A percentile compares a stretch with the other conserved stretches of the same genome.
Evolutionary conservation across 2,113 vertebrate species (phyloP).

Genomic region (Furnarius figulus): DNA sequence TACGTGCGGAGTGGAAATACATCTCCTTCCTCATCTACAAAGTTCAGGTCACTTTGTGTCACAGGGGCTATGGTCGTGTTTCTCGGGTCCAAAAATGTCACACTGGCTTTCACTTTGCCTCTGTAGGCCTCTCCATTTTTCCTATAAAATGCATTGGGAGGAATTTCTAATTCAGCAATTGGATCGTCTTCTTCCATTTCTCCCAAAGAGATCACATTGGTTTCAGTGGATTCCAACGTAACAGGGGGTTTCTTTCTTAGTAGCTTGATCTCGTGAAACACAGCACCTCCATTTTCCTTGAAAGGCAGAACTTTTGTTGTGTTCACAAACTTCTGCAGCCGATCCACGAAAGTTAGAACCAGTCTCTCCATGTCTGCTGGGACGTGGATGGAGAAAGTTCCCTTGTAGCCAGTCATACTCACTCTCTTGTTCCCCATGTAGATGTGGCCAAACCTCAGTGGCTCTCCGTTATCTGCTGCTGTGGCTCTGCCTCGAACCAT

Average conservation of each 20-base stretch:
- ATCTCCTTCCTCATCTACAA: slow-evolving; percentile 88
- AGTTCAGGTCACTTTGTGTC: slow-evolving; percentile 94
- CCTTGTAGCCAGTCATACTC: slow-evolving; percentile 95
- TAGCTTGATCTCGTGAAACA: slow-evolving; percentile 94
- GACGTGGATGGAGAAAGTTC: slow-evolving; percentile 91
- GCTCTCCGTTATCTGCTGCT: slow-evolving; percentile 90
- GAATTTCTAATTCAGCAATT: slow-evolving; percentile 90
- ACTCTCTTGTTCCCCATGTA: slow-evolving; percentile 87
- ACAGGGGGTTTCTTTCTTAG: slow-evolving; percentile 86
- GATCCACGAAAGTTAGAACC: slow-evolving; percentile 95
- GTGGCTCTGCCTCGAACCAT: slow-evolving; percentile 87
- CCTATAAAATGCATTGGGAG: slow-evolving; percentile 88
- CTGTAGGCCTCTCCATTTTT: slow-evolving; percentile 89
- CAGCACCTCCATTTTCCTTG: slow-evolving; percentile 87
- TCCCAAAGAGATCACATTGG: slow-evolving; percentile 88
- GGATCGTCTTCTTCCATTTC: slow-evolving; percentile 85
- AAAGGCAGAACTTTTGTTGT: slow-evolving; percentile 96
- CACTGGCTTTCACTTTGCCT: slow-evolving; percentile 91
- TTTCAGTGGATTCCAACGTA: slow-evolving; percentile 81
- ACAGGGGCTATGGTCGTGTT: slow-evolving; percentile 85
- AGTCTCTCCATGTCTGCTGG: slow-evolving; percentile 87
- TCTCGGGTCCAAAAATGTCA: slow-evolving; percentile 94
- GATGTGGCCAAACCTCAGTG: slow-evolving; percentile 94
- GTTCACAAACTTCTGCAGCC: slow-evolving; percentile 94
- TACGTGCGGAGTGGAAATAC: slow-evolving; percentile 91